Conservation (phyloP, 2,113 vertebrate genomes). For the Tichodroma muraria region DNA sequence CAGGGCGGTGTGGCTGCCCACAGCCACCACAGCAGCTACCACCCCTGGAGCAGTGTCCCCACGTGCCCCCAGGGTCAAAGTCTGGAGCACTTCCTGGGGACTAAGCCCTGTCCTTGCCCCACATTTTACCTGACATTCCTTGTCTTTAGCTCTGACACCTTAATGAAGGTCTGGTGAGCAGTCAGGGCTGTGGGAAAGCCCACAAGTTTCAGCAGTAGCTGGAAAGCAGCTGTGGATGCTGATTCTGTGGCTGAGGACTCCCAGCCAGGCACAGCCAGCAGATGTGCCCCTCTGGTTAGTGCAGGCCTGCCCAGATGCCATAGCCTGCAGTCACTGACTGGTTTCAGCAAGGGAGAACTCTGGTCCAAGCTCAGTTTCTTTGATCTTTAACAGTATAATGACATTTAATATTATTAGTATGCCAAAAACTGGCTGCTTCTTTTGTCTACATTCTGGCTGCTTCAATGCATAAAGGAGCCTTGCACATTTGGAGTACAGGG, state of each 20-base stretch:
- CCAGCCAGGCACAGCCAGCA: background rate
- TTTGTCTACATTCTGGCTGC: background rate
- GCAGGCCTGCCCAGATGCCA: background rate
- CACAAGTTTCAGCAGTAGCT: background rate
- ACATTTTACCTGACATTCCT: background rate
- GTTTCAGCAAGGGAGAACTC: background rate
- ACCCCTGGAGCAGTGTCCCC: background rate
- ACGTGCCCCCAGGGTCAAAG: background rate
- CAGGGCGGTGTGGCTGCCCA: background rate
- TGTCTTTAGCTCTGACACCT: background rate
- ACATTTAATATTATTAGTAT: background rate
- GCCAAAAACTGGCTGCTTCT: background rate
- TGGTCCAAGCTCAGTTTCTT: background rate
- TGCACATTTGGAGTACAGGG: background rate
- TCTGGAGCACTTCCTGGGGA: background rate
- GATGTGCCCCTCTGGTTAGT: background rate
- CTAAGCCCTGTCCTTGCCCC: background rate
- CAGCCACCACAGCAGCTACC: background rate
- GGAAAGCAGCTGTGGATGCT: background rate
- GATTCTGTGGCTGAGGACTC: background rate
- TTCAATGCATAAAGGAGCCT: background rate
- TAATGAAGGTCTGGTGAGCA: background rate
- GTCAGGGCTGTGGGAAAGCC: background rate
- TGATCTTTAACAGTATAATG: background rate
- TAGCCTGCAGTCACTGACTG: background rate